Evolutionary conservation across 2,888 invertebrate species (phyloP), one percentile per base, ranked within the genome.

Genomic region (Eilema depressum): DNA sequence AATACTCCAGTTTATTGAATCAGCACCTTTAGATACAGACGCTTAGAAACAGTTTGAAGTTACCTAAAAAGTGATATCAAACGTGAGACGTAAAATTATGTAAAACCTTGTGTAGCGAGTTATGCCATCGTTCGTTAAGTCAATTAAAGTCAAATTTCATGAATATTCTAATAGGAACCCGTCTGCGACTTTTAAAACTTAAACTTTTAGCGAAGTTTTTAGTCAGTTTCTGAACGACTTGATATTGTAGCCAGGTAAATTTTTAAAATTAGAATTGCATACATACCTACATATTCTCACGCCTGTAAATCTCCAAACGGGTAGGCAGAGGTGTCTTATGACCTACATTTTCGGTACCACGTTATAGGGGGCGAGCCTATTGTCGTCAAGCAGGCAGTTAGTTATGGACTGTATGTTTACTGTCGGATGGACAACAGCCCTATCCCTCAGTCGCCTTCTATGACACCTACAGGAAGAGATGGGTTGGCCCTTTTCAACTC

Each of bases 1-100:
- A n/a, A n/a, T n/a, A n/a, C n/a, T n/a, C n/a, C n/a, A n/a, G n/a
- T n/a, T n/a, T n/a, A n/a, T n/a, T n/a, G n/a, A n/a, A n/a, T n/a
- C n/a, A n/a, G n/a, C n/a, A n/a, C n/a, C n/a, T 5, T 41, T 1
- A 47, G 7, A 20, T 20, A 53, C 8, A 53, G 1, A 11, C 37
- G 12, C 12, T 37, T 37, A 37, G 37, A 37, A 41, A 8, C n/a
- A 53, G 53, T 53, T 53, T 53, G n/a, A 10, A n/a, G 53, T 53
- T 53, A 53, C n/a, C 8, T n/a, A 53, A 53, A 4, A 7, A 53
- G 53, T 53, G 53, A n/a, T n/a, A n/a, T 53, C 53, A n/a, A 53
- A n/a, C 53, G 53, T 2, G 53, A 53, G n/a, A n/a, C 8, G 10
- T 53, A 75, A 71, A 63, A 17, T 77, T 77, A 53, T 53, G 20